A percentile compares a stretch with the other conserved stretches of the same genome.
phyloP scores from a whole-genome alignment of 2,888 invertebrate species.

The Gisinianus flammeolus region DNA sequence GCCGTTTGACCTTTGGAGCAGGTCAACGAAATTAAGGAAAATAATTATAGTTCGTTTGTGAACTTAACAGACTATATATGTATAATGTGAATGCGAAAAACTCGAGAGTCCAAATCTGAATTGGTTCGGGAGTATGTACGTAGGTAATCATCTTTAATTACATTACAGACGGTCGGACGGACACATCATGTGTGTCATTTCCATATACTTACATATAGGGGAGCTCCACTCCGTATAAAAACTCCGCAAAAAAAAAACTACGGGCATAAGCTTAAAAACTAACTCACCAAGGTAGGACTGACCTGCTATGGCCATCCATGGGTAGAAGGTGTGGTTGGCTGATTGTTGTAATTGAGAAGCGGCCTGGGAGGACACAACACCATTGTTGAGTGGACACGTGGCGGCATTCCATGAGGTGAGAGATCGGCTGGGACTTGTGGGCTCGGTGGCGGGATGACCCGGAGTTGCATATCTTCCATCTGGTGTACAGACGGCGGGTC shows the following conservation, averaged over 20 bases:
- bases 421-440: conserved; percentile 63
- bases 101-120: no score
- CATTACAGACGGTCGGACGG: no score
- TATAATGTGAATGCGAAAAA: no score
- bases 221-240: background rate
- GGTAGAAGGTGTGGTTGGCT: conserved; percentile 92
- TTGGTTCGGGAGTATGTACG: no score
- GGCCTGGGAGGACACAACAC: conserved; percentile 73
- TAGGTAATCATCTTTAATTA: no score
- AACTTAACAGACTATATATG: no score
- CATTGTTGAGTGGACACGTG: conserved; percentile 81
- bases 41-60: no score
- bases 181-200: no score
- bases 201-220: no score
- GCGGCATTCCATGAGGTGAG: conserved; percentile 75
- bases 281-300: conserved; percentile 65
- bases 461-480: conserved; percentile 61
- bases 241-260: background rate
- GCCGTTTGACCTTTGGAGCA: no score
- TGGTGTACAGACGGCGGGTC: conserved; percentile 88
- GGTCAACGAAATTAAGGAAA: no score
- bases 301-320: conserved; percentile 99
- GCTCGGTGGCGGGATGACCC: conserved; percentile 55
- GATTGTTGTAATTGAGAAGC: conserved; percentile 87
- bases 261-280: background rate